Conservation (phyloP, 2,888 invertebrate genomes). For the Drosophila imparisetae region DNA sequence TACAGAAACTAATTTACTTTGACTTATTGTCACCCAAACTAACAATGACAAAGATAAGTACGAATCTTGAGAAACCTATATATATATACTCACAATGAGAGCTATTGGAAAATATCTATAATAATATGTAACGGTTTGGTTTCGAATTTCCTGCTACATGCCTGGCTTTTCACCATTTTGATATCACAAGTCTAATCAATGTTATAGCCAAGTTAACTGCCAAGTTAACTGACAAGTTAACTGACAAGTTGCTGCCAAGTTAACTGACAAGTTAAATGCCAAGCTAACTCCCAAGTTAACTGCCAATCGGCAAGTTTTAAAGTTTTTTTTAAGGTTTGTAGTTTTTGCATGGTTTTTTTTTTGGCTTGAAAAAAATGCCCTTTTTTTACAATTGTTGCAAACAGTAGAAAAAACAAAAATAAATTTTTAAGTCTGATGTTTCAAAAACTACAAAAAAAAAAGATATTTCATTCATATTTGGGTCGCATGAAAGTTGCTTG, state of each 20-base stretch:
- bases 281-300: not conserved
- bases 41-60: not conserved
- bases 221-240: not conserved
- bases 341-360: not conserved
- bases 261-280: not conserved
- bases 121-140: conserved; percentile 1
- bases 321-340: not conserved
- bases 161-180: conserved; percentile 7
- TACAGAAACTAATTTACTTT: not conserved
- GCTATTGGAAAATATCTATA: not conserved
- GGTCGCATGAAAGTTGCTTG: conserved; percentile 44
- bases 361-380: not conserved
- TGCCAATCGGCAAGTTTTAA: not conserved
- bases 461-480: conserved; percentile 18
- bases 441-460: not conserved
- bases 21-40: not conserved
- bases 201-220: not conserved
- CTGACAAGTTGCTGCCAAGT: not conserved
- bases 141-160: conserved; percentile 2
- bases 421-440: conserved; percentile 1
- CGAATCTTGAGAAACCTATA: not conserved
- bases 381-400: not conserved
- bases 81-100: not conserved
- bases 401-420: not conserved
- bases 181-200: not conserved